phyloP scores from a whole-genome alignment of 2,797 vertebrate genomes.

The Galago senegalensis region DNA sequence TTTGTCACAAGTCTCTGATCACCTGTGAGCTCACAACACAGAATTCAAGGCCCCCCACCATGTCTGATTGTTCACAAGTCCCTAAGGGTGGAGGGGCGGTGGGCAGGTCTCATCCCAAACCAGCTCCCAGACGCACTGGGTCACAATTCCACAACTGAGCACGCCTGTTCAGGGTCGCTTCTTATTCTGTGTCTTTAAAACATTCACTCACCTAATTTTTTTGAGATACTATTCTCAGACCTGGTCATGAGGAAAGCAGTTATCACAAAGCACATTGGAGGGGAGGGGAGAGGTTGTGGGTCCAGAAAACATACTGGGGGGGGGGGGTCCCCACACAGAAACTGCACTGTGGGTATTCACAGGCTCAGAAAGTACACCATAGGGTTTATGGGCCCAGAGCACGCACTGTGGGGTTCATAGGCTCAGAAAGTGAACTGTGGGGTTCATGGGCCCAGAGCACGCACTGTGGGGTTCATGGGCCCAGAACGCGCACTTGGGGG shows the following conservation, averaged over 20 bases:
- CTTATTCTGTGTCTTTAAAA: slow-evolving; percentile 10
- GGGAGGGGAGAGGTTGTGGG: no score
- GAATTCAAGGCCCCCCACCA: neutral
- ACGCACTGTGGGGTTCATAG: no score
- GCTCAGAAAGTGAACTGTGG: no score
- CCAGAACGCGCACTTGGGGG: no score
- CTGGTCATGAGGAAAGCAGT: accelerated
- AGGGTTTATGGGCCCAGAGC: no score
- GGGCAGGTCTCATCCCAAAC: neutral
- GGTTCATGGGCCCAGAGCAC: no score
- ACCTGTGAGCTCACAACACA: neutral
- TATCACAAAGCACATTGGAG: neutral
- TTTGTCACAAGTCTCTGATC: slow-evolving; percentile 34
- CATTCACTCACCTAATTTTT: neutral
- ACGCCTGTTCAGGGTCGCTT: neutral
- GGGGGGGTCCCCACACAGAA: no score
- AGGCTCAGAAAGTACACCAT: no score
- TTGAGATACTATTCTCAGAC: neutral
- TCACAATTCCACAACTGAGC: neutral
- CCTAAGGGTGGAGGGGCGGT: neutral
- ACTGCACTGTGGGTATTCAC: no score
- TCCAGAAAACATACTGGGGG: no score
- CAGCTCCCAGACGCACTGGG: neutral
- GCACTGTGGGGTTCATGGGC: no score
- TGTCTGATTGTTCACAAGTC: neutral